Evolutionary conservation across 2,113 vertebrate genomes (phyloP).

Genomic region (Salminus brasiliensis): DNA sequence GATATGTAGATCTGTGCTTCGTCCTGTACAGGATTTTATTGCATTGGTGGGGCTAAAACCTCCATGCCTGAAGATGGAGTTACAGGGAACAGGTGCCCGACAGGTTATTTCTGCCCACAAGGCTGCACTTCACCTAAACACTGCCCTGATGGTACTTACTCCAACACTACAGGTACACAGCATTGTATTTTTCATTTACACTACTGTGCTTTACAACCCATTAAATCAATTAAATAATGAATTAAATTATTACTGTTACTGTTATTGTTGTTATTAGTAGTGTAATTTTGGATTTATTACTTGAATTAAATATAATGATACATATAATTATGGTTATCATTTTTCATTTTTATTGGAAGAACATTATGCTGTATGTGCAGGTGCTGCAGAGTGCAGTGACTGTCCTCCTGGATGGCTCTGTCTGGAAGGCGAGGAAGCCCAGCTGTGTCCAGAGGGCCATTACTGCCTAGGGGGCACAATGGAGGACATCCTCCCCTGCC

Average conservation of each 20-base stretch:
- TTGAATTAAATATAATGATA: too few species aligned
- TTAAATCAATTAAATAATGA: too few species aligned
- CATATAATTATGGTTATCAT: slow-evolving; percentile 2
- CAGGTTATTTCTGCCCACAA: slow-evolving; percentile 79
- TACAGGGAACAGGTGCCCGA: slow-evolving; percentile 78
- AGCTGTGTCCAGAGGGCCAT: slow-evolving; percentile 76
- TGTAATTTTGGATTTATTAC: too few species aligned
- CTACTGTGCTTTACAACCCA: too few species aligned
- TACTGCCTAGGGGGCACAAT: slow-evolving; percentile 78
- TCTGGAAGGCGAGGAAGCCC: slow-evolving; percentile 69
- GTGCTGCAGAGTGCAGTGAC: slow-evolving; percentile 73
- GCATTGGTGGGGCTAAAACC: slow-evolving; percentile 71
- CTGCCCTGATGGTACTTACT: slow-evolving; percentile 77
- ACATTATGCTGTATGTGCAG: slow-evolving; percentile 59
- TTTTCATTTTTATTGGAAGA: neutral
- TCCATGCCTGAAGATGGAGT: slow-evolving; percentile 73
- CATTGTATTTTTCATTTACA: neutral
- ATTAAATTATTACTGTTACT: too few species aligned
- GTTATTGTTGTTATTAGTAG: neutral
- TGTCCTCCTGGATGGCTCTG: slow-evolving; percentile 85
- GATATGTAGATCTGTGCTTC: neutral
- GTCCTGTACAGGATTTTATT: slow-evolving; percentile 82
- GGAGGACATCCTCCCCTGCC: slow-evolving; percentile 74
- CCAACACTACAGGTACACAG: slow-evolving; percentile 76
- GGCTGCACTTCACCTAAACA: slow-evolving; percentile 74